Percentiles rank a stretch among this genome's conserved stretches.
phyloP scores from a whole-genome alignment of 2,888 invertebrate species.

The Blera fallax region DNA sequence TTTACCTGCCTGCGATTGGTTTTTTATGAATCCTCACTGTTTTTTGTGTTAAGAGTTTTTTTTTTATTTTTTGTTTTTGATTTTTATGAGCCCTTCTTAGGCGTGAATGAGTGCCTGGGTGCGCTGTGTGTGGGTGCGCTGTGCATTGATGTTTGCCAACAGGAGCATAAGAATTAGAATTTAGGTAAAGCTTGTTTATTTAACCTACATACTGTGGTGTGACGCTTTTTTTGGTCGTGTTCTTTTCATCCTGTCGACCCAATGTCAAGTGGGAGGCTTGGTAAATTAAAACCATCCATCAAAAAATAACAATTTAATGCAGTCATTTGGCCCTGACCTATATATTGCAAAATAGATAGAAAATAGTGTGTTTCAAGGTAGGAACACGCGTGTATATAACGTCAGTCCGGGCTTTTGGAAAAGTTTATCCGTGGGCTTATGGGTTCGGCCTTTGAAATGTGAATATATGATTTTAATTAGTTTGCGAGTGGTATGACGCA shows the following conservation, averaged over 20 bases:
- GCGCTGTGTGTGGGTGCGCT: not conserved
- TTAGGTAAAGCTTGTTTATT: slow-evolving; percentile 24
- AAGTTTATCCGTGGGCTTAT: not conserved
- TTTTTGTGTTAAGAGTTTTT: not conserved
- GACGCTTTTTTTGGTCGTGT: not conserved
- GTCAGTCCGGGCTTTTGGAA: not conserved
- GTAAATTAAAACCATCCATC: slow-evolving; percentile 5
- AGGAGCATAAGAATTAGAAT: slow-evolving; percentile 8
- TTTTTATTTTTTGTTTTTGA: not conserved
- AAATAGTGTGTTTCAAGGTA: not conserved
- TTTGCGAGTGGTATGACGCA: not conserved
- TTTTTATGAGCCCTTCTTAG: not conserved
- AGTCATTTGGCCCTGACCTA: not conserved
- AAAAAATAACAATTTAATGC: not conserved
- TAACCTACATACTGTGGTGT: slow-evolving; percentile 13
- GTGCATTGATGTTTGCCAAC: not conserved
- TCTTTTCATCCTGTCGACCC: not conserved
- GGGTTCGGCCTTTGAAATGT: not conserved
- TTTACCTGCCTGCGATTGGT: slow-evolving; percentile 51
- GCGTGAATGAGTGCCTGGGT: not conserved
- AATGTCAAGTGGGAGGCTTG: slow-evolving; percentile 34
- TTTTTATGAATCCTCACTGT: slow-evolving; percentile 2
- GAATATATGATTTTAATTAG: slow-evolving; percentile 1
- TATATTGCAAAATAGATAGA: not conserved
- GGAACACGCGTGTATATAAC: too few relatives aligned